phyloP scores from a whole-genome alignment of 2,888 invertebrate species.

The Nematopogon swammerdamellus region DNA sequence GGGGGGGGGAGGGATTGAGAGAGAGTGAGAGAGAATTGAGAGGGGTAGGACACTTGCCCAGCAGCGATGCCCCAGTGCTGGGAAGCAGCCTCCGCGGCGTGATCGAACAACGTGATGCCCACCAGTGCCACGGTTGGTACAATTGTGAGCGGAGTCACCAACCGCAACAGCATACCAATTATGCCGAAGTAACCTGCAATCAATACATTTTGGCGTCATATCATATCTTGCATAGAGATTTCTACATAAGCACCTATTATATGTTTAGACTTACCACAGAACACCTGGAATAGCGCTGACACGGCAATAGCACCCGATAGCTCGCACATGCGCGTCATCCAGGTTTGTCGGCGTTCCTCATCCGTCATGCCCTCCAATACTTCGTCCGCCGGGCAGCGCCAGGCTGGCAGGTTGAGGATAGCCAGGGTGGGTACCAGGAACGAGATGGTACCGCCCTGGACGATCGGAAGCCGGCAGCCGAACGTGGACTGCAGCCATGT shows the following conservation, averaged over 20 bases:
- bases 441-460: slow-evolving; percentile 77
- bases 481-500: slow-evolving; percentile 71
- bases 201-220: neutral
- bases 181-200: slow-evolving; percentile 61
- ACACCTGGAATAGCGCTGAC: slow-evolving; percentile 71
- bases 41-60: slow-evolving; percentile 55
- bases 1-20: too few species aligned
- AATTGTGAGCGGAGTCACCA: slow-evolving; percentile 80
- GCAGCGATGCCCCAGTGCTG: slow-evolving; percentile 82
- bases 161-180: slow-evolving; percentile 69
- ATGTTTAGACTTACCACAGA: slow-evolving; percentile 64
- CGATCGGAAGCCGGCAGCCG: slow-evolving; percentile 72
- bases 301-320: slow-evolving; percentile 81
- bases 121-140: slow-evolving; percentile 81
- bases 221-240: neutral
- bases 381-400: slow-evolving; percentile 63
- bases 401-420: slow-evolving; percentile 66
- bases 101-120: slow-evolving; percentile 78
- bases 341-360: slow-evolving; percentile 57
- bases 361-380: slow-evolving; percentile 50
- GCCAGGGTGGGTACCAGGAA: slow-evolving; percentile 77
- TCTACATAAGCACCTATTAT: too few species aligned
- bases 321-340: slow-evolving; percentile 76
- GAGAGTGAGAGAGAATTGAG: too few species aligned
- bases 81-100: slow-evolving; percentile 76